Evolutionary conservation across 2,888 invertebrate species (phyloP).

Genomic region (Diplazon laetatorius): DNA sequence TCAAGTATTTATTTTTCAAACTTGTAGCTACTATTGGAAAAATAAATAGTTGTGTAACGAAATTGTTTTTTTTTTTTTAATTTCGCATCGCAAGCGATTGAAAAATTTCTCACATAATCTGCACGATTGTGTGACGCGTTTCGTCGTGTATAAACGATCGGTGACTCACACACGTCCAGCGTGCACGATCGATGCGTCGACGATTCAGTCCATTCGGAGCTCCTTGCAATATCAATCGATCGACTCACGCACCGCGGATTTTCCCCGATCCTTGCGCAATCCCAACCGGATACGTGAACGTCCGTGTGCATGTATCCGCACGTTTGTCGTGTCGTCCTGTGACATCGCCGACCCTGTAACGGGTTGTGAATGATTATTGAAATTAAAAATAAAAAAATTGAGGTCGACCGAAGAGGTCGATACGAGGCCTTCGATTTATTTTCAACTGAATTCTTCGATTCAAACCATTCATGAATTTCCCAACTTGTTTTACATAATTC

Average conservation of each 20-base stretch:
- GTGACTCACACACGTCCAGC: conserved; percentile 27
- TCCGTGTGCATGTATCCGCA: conserved; percentile 7
- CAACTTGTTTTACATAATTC: neutral
- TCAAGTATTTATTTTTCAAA: no score
- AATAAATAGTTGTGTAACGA: no score
- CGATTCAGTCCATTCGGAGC: conserved; percentile 32
- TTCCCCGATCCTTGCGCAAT: conserved; percentile 54
- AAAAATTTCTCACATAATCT: neutral
- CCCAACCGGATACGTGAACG: conserved; percentile 43
- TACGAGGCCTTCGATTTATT: conserved; percentile 6
- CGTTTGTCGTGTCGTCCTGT: conserved; percentile 22
- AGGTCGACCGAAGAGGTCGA: conserved; percentile 1
- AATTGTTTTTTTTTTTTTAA: no score
- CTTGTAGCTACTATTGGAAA: no score
- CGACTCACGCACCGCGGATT: conserved; percentile 51
- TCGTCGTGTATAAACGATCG: conserved; percentile 22
- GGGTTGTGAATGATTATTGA: conserved; percentile 9
- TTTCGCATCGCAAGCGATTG: neutral
- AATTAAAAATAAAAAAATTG: conserved; percentile 13
- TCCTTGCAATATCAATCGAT: neutral
- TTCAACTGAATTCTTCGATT: neutral
- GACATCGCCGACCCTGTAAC: conserved; percentile 2
- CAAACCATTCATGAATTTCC: neutral
- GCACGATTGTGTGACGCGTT: neutral
- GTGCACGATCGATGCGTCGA: conserved; percentile 35